Base-by-base conservation (phyloP, 2,113 vertebrate species). In the Galemys pyrenaicus region DNA sequence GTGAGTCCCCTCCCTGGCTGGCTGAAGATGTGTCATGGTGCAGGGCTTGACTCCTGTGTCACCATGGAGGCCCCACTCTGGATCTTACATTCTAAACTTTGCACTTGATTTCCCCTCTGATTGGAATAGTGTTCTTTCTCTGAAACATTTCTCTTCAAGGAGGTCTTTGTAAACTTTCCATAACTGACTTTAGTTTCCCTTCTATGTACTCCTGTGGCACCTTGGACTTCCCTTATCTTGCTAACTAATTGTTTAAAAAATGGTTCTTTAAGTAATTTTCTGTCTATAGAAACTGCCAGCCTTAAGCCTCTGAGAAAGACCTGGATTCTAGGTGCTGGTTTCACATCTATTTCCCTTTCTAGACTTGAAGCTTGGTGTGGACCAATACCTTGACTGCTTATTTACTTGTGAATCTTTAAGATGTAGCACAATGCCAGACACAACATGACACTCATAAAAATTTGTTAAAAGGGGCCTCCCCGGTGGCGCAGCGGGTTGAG, bases 81-180 rank as follows among this genome's bases (percentile, higher is more conserved):
- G 79, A 39, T 73, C 35, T 85, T 44, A 85, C 0, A 46, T 54
- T 64, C 35, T 56, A 56, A 54, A 16, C 37, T 96, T 77, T 86
- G 44, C 24, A 35, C 11, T 6, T 46, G n/a, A 46, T 39, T 44
- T 49, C 75, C 35, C 67, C 39, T 89, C 26, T 70, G 67, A n/a
- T 44, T 35, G 46, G 79, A 77, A 65, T 89, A 77, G 60, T 89
- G 39, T 70, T 92, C 32, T 82, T 91, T 68, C 11, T 83, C 51
- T 70, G 75, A 51, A 44, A 62, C 3, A 35, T 92, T 75, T 68
- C 13, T 91, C 75, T 28, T 81, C 46, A 65, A 54, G 71, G 51
- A 90, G 92, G 65, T 19, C 3, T 32, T n/a, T 56, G 39, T 41
- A 37, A n/a, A 84, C 32, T 11, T 85, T 39, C 26, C 41, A 1